These are phyloP conservation scores for Sinhomidia bicolor DNA, from an alignment of 2,888 invertebrate species.

Conservation along the genomic window DNA sequence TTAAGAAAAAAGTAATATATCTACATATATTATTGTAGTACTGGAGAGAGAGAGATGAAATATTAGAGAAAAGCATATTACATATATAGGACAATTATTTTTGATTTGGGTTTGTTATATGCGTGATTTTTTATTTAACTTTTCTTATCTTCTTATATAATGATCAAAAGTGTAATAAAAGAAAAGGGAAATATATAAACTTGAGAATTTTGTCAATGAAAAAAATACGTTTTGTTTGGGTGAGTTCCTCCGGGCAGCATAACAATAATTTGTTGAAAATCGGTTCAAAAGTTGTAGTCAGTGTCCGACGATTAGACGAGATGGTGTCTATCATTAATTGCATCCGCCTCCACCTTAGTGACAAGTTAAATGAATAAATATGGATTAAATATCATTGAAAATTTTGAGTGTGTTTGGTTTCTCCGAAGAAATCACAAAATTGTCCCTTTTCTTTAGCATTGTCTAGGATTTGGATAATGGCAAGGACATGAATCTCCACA, in stretches of 20 bases:
- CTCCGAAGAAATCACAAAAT: slow-evolving; percentile 22
- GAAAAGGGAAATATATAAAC: slow-evolving; percentile 39
- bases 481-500: slow-evolving; percentile 54
- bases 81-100: slow-evolving; percentile 54
- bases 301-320: neutral
- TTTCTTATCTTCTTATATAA: slow-evolving; percentile 45
- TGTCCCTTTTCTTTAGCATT: neutral
- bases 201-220: slow-evolving; percentile 54
- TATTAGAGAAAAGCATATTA: neutral
- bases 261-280: slow-evolving; percentile 11
- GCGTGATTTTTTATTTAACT: slow-evolving; percentile 65
- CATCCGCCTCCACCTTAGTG: slow-evolving; percentile 59
- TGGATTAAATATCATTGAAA: neutral
- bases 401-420: neutral
- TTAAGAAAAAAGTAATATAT: too few species aligned
- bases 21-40: too few species aligned
- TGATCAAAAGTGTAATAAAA: slow-evolving; percentile 6
- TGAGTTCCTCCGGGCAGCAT: slow-evolving; percentile 10
- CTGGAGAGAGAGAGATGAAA: neutral
- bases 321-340: neutral
- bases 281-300: neutral
- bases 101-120: slow-evolving; percentile 55
- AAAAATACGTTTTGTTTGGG: neutral
- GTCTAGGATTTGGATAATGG: slow-evolving; percentile 45
- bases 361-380: neutral